Conservation (phyloP, 2,888 invertebrate genomes). For the Apocheima hispidaria region DNA sequence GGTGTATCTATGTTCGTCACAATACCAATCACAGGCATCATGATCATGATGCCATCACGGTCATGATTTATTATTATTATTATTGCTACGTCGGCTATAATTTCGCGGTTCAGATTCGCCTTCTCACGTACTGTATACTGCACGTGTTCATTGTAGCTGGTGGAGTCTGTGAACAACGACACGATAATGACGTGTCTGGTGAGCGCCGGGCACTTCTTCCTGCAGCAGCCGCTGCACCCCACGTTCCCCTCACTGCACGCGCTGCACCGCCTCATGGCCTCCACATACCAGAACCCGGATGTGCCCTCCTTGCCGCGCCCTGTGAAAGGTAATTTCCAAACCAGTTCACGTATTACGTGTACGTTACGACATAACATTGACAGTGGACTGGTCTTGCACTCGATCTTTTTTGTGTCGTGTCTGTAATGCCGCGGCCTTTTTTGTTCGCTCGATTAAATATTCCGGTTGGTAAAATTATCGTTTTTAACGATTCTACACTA, state of each 20-base stretch:
- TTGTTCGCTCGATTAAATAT: conserved; percentile 24
- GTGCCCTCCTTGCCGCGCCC: conserved; percentile 93
- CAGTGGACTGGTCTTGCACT: conserved; percentile 41
- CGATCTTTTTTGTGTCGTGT: conserved; percentile 33
- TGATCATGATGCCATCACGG: neutral
- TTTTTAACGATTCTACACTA: neutral
- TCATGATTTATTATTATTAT: no score
- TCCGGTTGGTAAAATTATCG: conserved; percentile 7
- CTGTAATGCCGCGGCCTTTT: conserved; percentile 20
- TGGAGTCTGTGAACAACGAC: conserved; percentile 97
- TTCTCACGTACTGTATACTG: conserved; percentile 50
- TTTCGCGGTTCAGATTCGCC: neutral
- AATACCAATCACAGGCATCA: neutral
- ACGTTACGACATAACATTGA: conserved; percentile 43
- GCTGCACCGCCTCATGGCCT: conserved; percentile 93
- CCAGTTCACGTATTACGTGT: conserved; percentile 41
- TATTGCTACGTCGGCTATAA: neutral
- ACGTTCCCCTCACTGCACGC: conserved; percentile 94
- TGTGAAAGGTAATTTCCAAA: conserved; percentile 87
- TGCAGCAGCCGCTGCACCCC: conserved; percentile 98
- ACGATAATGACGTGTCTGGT: conserved; percentile 95
- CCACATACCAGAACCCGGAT: conserved; percentile 91
- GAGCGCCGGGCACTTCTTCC: conserved; percentile 95
- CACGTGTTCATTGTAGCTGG: conserved; percentile 88
- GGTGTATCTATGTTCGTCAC: no score